Evolutionary conservation across 2,113 vertebrate species (phyloP), one percentile per base, ranked within the genome.

Genomic region (Gila orcuttii): DNA sequence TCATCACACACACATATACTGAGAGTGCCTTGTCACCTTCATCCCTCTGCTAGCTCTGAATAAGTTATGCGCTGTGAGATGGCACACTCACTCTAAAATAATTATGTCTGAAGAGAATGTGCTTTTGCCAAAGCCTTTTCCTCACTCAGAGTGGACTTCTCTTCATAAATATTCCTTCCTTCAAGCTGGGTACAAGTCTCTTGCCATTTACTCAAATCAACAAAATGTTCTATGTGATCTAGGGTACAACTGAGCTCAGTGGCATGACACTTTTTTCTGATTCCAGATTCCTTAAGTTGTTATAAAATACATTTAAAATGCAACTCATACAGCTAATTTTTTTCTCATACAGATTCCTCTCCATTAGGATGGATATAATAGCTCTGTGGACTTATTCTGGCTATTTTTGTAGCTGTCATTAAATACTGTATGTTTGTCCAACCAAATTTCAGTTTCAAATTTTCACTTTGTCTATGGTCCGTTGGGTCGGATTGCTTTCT

Each of bases 41-140:
- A 52, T 78, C 55, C 79, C 77, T 60, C 31, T 33, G 60, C 84
- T 79, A 17, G 60, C 64, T 86, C 64, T 89, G 59, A 85, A 80
- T 87, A 86, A 87, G 80, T 78, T 71, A 87, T 86, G 71, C 6
- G 11, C 45, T 75, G 66, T 39, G 45, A 60, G 81, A 86, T 39
- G 47, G 66, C 85, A 79, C 39, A 45, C 64, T 83, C 55, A 42
- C 42, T 80, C 55, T 84, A 60, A 69, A 82, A 79, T 78, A 85
- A 89, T 85, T 87, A 87, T 59, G 59, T 85, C 59, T 85, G 68
- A 87, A 79, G 78, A 85, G 82, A 25, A 69, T 33, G n/a, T 81
- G 39, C 68, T 73, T 62, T 52, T 68, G n/a, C 45, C 39, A 80
- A 45, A 80, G 36, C n/a, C 23, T 73, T 83, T 73, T 15, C 64